A percentile compares a stretch with the other conserved stretches of the same genome.
Conservation (phyloP, 2,113 vertebrate genomes). For the Hyaena hyaena region DNA sequence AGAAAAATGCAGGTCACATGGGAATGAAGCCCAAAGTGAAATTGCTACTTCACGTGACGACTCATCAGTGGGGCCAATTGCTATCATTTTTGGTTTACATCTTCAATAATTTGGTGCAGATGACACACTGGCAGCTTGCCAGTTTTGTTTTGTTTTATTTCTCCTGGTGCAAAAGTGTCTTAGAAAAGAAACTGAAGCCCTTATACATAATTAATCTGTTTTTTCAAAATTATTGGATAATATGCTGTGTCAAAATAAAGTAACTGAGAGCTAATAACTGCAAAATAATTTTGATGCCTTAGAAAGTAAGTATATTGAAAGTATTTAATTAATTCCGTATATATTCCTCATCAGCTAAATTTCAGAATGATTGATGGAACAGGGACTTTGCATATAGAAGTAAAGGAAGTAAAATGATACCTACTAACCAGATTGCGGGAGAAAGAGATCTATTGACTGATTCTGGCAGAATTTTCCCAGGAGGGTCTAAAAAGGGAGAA, state of each 20-base stretch:
- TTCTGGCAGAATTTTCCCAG: background rate
- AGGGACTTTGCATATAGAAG: background rate
- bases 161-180: background rate
- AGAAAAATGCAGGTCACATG: background rate
- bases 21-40: background rate
- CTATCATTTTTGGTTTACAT: background rate
- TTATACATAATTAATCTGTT: background rate
- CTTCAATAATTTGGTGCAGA: constrained; percentile 2
- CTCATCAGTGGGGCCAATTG: background rate
- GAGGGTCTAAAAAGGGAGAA: background rate
- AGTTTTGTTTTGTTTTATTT: background rate
- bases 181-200: background rate
- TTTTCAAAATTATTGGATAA: background rate
- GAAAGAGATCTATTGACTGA: background rate
- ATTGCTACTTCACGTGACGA: background rate
- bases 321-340: background rate
- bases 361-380: background rate
- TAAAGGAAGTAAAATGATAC: background rate
- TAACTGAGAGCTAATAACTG: background rate
- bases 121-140: background rate
- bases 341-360: background rate
- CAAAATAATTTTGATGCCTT: background rate
- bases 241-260: background rate
- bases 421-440: background rate
- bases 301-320: background rate